Conservation (phyloP, 2,888 invertebrate species). For the Hedya salicella region DNA sequence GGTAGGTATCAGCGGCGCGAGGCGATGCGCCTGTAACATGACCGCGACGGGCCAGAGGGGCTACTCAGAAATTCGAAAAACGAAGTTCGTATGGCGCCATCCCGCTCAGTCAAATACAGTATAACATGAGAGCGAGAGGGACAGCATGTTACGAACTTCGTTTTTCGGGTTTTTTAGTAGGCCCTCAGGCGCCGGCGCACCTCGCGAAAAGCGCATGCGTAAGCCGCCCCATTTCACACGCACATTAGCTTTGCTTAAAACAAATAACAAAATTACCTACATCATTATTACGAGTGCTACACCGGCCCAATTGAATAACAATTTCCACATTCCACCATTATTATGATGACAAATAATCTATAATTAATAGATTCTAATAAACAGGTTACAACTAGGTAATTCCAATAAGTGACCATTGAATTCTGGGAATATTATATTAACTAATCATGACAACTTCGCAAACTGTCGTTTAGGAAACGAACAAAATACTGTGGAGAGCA, state of each 20-base stretch:
- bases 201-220: slow-evolving; percentile 13
- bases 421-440: slow-evolving; percentile 32
- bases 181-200: slow-evolving; percentile 17
- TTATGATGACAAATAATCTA: not conserved
- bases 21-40: too few relatives aligned
- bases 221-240: slow-evolving; percentile 37
- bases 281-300: slow-evolving; percentile 15
- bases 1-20: too few relatives aligned
- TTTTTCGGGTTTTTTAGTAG: not conserved
- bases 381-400: slow-evolving; percentile 25
- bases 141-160: too few relatives aligned
- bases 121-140: too few relatives aligned
- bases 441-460: slow-evolving; percentile 15
- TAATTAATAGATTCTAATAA: slow-evolving; percentile 2
- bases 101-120: too few relatives aligned
- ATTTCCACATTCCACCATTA: slow-evolving; percentile 30
- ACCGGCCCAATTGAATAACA: slow-evolving; percentile 17
- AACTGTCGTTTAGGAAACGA: slow-evolving; percentile 16
- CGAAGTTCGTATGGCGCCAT: too few relatives aligned
- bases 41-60: too few relatives aligned
- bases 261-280: slow-evolving; percentile 26
- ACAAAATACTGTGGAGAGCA: not conserved
- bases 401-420: slow-evolving; percentile 19
- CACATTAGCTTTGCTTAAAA: slow-evolving; percentile 19
- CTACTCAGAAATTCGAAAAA: too few relatives aligned